These are phyloP conservation scores for Saguinus imperator DNA, from an alignment of 2,113 vertebrate species.

Conservation along the genomic window DNA sequence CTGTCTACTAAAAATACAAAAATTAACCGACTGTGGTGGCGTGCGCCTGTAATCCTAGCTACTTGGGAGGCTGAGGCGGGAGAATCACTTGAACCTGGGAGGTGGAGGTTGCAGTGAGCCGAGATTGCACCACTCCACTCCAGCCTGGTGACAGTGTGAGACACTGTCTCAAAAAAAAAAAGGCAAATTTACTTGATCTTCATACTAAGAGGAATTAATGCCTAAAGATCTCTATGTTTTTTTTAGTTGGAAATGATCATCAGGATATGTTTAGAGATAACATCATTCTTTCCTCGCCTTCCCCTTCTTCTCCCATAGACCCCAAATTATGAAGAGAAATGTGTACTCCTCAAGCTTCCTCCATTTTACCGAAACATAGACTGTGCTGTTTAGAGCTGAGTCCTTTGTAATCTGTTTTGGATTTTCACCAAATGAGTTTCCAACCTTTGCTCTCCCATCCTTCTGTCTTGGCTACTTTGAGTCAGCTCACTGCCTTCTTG, in stretches of 20 bases:
- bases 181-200: slow-evolving; percentile 45
- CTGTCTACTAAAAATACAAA: too few species aligned
- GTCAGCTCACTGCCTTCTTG: slow-evolving; percentile 51
- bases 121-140: too few species aligned
- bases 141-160: too few species aligned
- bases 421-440: slow-evolving; percentile 42
- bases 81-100: too few species aligned
- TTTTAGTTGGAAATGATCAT: slow-evolving; percentile 28
- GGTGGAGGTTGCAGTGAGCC: too few species aligned
- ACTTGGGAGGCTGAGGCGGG: too few species aligned
- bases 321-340: slow-evolving; percentile 30
- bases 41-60: too few species aligned
- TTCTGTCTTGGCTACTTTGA: slow-evolving; percentile 61
- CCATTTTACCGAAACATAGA: slow-evolving; percentile 30
- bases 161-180: background rate
- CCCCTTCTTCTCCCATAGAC: background rate
- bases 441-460: slow-evolving; percentile 65
- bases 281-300: background rate
- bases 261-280: slow-evolving; percentile 11
- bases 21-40: too few species aligned
- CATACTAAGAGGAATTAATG: slow-evolving; percentile 26
- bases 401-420: slow-evolving; percentile 21
- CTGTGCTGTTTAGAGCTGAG: background rate
- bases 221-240: slow-evolving; percentile 43
- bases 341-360: slow-evolving; percentile 7